phyloP scores from a whole-genome alignment of 2,888 invertebrate species.

The Papilio demoleus region DNA sequence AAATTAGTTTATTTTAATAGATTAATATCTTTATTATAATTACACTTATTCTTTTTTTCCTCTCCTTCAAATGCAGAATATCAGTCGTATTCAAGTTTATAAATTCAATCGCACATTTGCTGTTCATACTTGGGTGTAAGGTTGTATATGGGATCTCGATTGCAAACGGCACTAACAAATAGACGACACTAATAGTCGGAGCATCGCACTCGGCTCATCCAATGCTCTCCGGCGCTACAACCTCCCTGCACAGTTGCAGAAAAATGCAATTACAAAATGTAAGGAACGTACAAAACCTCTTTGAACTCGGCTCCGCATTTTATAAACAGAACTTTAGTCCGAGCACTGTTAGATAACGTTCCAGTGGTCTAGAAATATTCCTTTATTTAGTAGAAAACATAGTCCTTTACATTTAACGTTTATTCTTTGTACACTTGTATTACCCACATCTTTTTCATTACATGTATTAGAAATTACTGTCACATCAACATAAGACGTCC shows the following conservation, averaged over 20 bases:
- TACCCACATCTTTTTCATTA: neutral
- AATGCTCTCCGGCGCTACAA: constrained; percentile 41
- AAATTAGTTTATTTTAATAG: neutral
- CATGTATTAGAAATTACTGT: neutral
- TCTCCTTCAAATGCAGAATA: neutral
- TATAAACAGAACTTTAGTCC: neutral
- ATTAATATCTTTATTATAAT: no score
- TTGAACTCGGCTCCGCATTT: neutral
- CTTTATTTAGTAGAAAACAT: no score
- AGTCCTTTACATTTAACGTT: no score
- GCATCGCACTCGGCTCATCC: constrained; percentile 46
- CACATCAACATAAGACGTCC: neutral
- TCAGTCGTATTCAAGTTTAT: neutral
- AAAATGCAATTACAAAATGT: constrained; percentile 20
- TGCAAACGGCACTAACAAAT: constrained; percentile 39
- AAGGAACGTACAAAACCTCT: constrained; percentile 11
- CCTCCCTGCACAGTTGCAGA: constrained; percentile 16
- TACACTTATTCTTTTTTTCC: no score
- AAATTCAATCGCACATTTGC: neutral
- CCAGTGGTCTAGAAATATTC: no score
- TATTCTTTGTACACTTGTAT: no score
- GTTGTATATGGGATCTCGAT: constrained; percentile 36
- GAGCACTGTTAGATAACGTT: neutral
- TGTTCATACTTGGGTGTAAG: constrained; percentile 12
- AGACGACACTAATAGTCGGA: constrained; percentile 47